phyloP scores from a whole-genome alignment of 2,797 vertebrate species.

The Microtus californicus region DNA sequence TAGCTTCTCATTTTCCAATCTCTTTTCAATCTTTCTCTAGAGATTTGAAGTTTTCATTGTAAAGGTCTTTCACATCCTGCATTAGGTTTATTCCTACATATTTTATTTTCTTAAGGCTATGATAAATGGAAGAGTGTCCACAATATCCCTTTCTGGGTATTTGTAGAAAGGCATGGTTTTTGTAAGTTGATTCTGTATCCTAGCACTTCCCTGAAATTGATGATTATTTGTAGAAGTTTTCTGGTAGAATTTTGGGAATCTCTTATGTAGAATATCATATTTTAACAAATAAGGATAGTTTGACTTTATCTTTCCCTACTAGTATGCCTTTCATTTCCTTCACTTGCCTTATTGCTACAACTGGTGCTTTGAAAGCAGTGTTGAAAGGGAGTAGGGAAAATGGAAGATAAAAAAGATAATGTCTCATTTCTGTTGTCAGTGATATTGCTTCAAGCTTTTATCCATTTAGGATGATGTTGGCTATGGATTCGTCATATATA shows the following conservation, averaged over 20 bases:
- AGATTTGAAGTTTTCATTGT: not conserved
- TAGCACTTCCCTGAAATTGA: not conserved
- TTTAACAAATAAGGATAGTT: not conserved
- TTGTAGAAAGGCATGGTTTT: not conserved
- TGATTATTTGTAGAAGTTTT: not conserved
- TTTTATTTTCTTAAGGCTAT: not conserved
- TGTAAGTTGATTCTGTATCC: not conserved
- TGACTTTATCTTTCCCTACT: not conserved
- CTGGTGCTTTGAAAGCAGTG: not conserved
- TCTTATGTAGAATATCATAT: not conserved
- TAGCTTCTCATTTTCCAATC: not conserved
- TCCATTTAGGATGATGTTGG: not conserved
- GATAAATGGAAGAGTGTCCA: not conserved
- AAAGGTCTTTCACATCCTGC: not conserved
- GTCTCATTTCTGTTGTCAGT: not conserved
- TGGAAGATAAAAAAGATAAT: not conserved
- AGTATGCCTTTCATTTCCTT: not conserved
- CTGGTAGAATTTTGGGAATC: not conserved
- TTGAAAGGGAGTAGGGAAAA: not conserved
- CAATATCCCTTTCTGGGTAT: not conserved
- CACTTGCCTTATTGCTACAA: not conserved
- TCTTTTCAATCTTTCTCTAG: not conserved
- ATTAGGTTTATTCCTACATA: not conserved
- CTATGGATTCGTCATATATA: not conserved
- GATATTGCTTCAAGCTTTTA: not conserved